Evolutionary conservation across 2,113 vertebrate species (phyloP).

Genomic region (Colius striatus): DNA sequence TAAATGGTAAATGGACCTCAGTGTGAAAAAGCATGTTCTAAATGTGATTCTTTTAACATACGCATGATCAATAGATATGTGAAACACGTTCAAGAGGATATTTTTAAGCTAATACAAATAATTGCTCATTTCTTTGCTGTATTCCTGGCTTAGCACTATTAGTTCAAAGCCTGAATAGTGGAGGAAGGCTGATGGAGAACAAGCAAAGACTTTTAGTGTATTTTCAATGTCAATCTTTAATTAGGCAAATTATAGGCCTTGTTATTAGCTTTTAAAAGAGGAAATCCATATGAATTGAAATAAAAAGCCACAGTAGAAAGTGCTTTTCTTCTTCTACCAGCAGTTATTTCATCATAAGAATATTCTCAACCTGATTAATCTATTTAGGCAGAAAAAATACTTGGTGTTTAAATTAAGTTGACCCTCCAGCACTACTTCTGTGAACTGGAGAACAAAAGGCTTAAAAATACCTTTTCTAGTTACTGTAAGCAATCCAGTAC

Average conservation of each 20-base stretch:
- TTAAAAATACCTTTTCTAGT: slow-evolving; percentile 73
- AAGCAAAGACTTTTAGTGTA: background rate
- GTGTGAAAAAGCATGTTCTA: background rate
- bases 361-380: slow-evolving; percentile 66
- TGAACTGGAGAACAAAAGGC: slow-evolving; percentile 59
- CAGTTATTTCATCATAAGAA: slow-evolving; percentile 70
- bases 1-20: background rate
- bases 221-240: background rate
- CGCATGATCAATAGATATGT: no score
- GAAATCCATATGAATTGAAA: background rate
- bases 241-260: background rate
- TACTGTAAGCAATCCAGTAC: slow-evolving; percentile 60
- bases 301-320: slow-evolving; percentile 2
- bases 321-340: slow-evolving; percentile 43
- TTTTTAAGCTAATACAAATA: background rate
- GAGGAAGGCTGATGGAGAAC: background rate
- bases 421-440: slow-evolving; percentile 64
- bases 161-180: background rate
- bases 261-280: background rate
- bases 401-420: slow-evolving; percentile 74
- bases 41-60: background rate
- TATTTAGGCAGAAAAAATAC: slow-evolving; percentile 70
- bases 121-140: background rate
- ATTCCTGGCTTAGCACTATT: background rate
- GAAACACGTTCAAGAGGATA: background rate